Evolutionary conservation across 2,888 invertebrate genomes (phyloP), one percentile per base, ranked within the genome.

Genomic region (Nymphalis urticae): DNA sequence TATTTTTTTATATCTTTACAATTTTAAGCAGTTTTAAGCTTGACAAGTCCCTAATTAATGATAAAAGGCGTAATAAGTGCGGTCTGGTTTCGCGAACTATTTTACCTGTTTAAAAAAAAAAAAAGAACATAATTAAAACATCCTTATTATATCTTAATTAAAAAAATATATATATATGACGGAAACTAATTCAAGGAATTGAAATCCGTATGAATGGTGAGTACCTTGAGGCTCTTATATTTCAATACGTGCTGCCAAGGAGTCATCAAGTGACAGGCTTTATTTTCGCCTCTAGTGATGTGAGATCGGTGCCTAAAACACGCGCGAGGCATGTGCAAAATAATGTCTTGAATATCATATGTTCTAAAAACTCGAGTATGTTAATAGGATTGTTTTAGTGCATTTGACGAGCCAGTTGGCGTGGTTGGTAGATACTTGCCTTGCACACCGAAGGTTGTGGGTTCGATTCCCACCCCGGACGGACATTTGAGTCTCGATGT

Each of bases 241-340:
- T 81, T 87, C 85, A 83, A 86, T 85, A 82, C 82, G 75, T 77
- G 77, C 77, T 79, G 78, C 79, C 78, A 72, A 72, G 85, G 85
- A 88, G 87, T 87, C 88, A 90, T 89, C 88, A 88, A 90, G 90
- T 89, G 87, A 84, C 87, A 81, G 77, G 85, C 84, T 88, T 85
- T 88, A 87, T 89, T 87, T 87, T 84, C 78, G 77, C 80, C 81
- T 71, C 74, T 85, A 89, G 87, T 75, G 88, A 77, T 80, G 86
- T n/a, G 73, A 19, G 48, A 47, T 27, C 48, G 19, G 56, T 48
- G 60, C 42, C 65, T 48, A 65, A 59, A 36, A 42, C 21, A 7
- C 10, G 16, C 21, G 6, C 10, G 50, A 50, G 17, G 8, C 50
- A 19, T 19, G 8, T 48, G 17, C 3, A 50, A 50, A n/a, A 50